These are phyloP conservation scores for Smittia aterrima DNA, from an alignment of 2,888 invertebrate genomes.

Conservation along the genomic window DNA sequence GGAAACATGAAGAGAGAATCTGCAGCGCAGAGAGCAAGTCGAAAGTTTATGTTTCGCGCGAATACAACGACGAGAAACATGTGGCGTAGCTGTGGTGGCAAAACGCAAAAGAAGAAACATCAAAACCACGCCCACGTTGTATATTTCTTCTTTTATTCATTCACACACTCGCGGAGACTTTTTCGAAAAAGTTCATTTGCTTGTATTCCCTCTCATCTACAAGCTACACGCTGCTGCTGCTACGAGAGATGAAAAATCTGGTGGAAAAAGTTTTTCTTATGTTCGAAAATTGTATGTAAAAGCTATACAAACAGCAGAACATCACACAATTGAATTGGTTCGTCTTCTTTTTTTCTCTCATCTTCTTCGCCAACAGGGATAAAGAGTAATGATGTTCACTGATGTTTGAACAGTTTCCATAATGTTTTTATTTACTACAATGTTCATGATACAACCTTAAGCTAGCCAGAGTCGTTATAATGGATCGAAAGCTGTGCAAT, in stretches of 20 bases:
- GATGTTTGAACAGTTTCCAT: constrained; percentile 32
- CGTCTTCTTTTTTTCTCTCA: neutral
- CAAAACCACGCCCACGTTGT: constrained; percentile 9
- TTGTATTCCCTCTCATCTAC: neutral
- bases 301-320: constrained; percentile 26
- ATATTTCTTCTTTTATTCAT: neutral
- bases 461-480: constrained; percentile 7
- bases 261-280: neutral
- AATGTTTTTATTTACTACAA: constrained; percentile 23
- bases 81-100: constrained; percentile 22
- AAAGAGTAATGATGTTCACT: constrained; percentile 27
- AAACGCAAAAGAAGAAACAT: neutral
- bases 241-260: constrained; percentile 6
- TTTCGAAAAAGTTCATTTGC: neutral
- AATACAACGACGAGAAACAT: constrained; percentile 18
- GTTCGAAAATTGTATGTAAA: neutral
- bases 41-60: neutral
- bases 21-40: neutral
- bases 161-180: neutral
- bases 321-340: constrained; percentile 24
- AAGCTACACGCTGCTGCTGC: too few relatives aligned
- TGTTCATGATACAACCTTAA: constrained; percentile 19
- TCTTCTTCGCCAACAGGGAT: constrained; percentile 5
- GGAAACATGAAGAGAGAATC: constrained; percentile 15
- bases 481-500: constrained; percentile 1